Conservation (phyloP, 2,888 invertebrate species). For the Trilocha varians region DNA sequence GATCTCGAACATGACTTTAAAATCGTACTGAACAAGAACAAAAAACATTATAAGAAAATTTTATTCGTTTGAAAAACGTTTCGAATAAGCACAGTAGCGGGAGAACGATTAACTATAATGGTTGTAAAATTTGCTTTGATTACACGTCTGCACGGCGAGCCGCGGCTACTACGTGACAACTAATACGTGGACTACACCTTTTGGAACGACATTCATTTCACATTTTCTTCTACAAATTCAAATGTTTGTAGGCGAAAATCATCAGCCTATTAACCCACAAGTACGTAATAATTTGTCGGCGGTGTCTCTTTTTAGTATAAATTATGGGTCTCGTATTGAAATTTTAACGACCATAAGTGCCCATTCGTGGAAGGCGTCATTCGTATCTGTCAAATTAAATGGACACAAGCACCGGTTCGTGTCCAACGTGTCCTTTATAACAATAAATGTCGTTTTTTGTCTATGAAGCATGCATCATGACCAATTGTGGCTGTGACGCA, state of each 20-base stretch:
- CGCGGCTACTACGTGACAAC: slow-evolving; percentile 1
- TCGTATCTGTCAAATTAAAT: slow-evolving; percentile 43
- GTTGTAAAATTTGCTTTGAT: slow-evolving; percentile 39
- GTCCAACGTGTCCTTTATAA: slow-evolving; percentile 34
- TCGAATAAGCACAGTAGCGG: slow-evolving; percentile 39
- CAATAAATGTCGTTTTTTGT: slow-evolving; percentile 42
- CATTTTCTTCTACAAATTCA: neutral
- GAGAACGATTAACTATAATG: slow-evolving; percentile 39
- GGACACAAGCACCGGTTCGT: slow-evolving; percentile 28
- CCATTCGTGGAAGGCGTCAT: slow-evolving; percentile 24
- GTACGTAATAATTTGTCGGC: neutral
- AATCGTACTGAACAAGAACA: too few relatives aligned
- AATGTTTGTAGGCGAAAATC: too few relatives aligned
- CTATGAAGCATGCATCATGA: slow-evolving; percentile 2
- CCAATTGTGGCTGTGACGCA: neutral
- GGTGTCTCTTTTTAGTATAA: slow-evolving; percentile 1
- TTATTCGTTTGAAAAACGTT: slow-evolving; percentile 12
- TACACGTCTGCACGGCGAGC: slow-evolving; percentile 22
- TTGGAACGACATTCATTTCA: neutral
- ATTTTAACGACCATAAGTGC: slow-evolving; percentile 8
- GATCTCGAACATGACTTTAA: too few relatives aligned
- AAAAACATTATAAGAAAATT: neutral
- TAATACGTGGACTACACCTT: neutral
- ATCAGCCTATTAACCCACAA: too few relatives aligned
- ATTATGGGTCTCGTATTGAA: slow-evolving; percentile 8